phyloP scores from a whole-genome alignment of 2,113 vertebrate species.

The Channa argus region DNA sequence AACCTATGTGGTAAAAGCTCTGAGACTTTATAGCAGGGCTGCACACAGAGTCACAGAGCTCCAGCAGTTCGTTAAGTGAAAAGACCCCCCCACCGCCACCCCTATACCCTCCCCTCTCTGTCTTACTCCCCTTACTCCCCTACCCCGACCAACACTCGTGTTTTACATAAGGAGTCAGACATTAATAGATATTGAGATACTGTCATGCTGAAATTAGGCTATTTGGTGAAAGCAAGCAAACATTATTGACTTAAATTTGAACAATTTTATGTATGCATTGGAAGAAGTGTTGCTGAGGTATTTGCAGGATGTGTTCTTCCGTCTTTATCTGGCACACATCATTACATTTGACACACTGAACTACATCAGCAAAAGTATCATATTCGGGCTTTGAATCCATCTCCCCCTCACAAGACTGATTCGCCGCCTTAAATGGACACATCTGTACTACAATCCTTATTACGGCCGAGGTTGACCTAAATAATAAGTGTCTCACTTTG shows the following conservation, averaged over 20 bases:
- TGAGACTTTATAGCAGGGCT: constrained; percentile 50
- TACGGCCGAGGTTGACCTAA: constrained; percentile 15
- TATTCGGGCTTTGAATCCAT: not conserved
- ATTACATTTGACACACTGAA: constrained; percentile 25
- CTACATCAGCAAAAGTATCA: constrained; percentile 16
- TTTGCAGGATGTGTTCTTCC: not conserved
- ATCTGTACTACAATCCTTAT: not conserved
- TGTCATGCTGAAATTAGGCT: not conserved
- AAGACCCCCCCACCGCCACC: constrained; percentile 49
- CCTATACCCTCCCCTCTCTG: constrained; percentile 1
- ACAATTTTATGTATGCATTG: no score
- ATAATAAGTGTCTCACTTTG: constrained; percentile 5
- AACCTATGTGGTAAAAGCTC: constrained; percentile 59
- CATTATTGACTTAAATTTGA: no score
- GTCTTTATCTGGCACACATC: constrained; percentile 3
- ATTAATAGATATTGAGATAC: not conserved
- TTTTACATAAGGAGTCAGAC: not conserved
- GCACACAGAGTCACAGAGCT: constrained; percentile 58
- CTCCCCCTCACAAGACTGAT: not conserved
- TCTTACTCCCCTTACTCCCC: constrained; percentile 9
- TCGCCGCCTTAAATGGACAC: not conserved
- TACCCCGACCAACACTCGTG: not conserved
- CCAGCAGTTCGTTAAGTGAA: constrained; percentile 66
- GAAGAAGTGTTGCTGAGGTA: no score
- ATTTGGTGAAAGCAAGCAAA: not conserved